Conservation (phyloP, 64 coral and sea anemone species). For the Actinia equina region DNA sequence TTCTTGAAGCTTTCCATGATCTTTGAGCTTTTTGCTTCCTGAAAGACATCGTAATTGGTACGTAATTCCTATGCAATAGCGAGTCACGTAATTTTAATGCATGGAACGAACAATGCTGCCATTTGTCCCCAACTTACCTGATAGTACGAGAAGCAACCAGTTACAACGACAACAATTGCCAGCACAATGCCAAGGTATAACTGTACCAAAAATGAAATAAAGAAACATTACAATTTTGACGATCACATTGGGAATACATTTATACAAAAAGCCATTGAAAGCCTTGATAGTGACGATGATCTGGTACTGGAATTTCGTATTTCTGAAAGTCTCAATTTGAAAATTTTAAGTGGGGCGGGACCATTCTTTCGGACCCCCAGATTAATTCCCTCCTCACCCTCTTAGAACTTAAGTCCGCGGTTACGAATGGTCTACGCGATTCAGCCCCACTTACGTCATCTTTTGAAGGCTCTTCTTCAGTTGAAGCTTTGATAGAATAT, state of each 20-base stretch:
- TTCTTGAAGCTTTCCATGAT: constrained; percentile 99
- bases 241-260: too few species aligned
- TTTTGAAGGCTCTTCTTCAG: constrained; percentile 76
- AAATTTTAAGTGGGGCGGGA: too few species aligned
- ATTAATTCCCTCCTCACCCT: too few species aligned
- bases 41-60: background rate
- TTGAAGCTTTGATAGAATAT: constrained; percentile 51
- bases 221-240: background rate
- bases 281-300: too few species aligned
- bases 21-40: constrained; percentile 96
- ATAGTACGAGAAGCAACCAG: constrained; percentile 95
- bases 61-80: background rate
- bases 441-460: constrained; percentile 70
- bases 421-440: too few species aligned
- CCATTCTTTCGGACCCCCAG: too few species aligned
- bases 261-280: too few species aligned
- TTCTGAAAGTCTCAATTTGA: too few species aligned
- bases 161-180: constrained; percentile 79
- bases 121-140: constrained; percentile 52
- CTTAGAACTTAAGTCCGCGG: too few species aligned
- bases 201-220: constrained; percentile 41
- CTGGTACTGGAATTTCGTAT: too few species aligned
- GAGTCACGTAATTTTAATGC: background rate
- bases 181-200: constrained; percentile 81
- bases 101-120: too few species aligned